Conservation (phyloP, 2,888 invertebrate species). For the Caenorhabditis panamensis region DNA sequence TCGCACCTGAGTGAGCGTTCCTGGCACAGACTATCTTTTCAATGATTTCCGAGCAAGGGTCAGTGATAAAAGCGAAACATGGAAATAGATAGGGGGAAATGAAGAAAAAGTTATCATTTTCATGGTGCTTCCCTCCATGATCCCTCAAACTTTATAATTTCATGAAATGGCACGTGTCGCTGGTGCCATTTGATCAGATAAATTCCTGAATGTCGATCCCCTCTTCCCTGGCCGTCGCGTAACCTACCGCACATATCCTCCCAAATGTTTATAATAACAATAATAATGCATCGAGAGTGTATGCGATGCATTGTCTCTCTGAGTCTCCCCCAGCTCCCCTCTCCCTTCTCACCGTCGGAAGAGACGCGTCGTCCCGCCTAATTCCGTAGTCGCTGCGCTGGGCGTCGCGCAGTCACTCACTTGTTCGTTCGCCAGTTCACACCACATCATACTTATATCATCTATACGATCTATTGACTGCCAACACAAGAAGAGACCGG, state of each 20-base stretch:
- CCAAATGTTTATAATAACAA: constrained; percentile 59
- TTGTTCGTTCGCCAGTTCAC: constrained; percentile 46
- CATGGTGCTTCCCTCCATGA: too few species aligned
- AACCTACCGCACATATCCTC: constrained; percentile 22
- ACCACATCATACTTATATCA: constrained; percentile 61
- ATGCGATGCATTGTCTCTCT: constrained; percentile 15
- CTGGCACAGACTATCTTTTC: too few species aligned
- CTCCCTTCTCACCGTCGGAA: constrained; percentile 15
- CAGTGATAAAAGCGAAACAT: too few species aligned
- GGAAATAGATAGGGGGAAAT: constrained; percentile 1
- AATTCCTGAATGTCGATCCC: not conserved
- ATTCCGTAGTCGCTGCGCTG: constrained; percentile 48
- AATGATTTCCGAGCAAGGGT: too few species aligned
- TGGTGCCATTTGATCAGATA: not conserved
- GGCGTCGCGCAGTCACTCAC: constrained; percentile 21
- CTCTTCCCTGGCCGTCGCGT: not conserved
- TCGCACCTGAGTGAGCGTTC: not conserved
- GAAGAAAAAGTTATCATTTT: too few species aligned
- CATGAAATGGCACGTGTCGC: not conserved
- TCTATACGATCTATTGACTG: constrained; percentile 59
- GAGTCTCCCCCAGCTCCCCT: constrained; percentile 15
- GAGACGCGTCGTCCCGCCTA: constrained; percentile 41
- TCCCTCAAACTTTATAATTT: too few species aligned
- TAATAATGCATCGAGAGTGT: constrained; percentile 44
- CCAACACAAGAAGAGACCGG: constrained; percentile 19